Base-by-base conservation (phyloP, 2,797 vertebrate species). In the Rhabdophis nuchalis region DNA sequence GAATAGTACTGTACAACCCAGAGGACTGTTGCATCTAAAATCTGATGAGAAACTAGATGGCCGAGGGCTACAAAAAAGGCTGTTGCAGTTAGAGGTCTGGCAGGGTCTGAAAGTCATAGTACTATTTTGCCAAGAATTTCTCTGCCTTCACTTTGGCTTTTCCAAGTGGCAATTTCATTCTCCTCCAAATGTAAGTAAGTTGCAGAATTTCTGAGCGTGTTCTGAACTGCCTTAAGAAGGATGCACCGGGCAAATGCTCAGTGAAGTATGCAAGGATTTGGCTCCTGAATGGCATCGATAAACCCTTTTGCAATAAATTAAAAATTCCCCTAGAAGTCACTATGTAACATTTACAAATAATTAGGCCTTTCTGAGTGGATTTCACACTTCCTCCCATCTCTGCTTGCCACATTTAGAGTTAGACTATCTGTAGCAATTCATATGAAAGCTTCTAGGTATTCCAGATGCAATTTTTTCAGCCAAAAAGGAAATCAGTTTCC, bases 211-310 rank as follows among this genome's bases (percentile, higher is more conserved):
- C 95, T 96, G 95, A 96, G 94, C 89, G 91, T 92, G 92, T 94
- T 95, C 95, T 95, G 96, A 96, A 96, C 94, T 96, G 94, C 96
- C 96, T 96, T 96, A 97, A 96, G 96, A 96, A 94, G 94, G 95
- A 96, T 95, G 95, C 95, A 95, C 93, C 93, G 95, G 95, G 96
- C 95, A 97, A 96, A 97, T 95, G 95, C 94, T 96, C 96, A 96
- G 94, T 94, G 94, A 96, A 93, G 85, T 1, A 93, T 94, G 94
- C 94, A 95, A 92, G 95, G 95, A 95, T 96, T 96, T 96, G 95
- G 92, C 94, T 96, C 94, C 96, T 68, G 89, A 97, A 94, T 96
- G 96, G 72, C 95, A 95, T 95, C 91, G 96, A 95, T 95, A 94
- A 96, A 91, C 93, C 95, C 95, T 95, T 94, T 95, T 94, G 94